Conservation (phyloP, 2,888 invertebrate genomes). For the Anaspis maculata region DNA sequence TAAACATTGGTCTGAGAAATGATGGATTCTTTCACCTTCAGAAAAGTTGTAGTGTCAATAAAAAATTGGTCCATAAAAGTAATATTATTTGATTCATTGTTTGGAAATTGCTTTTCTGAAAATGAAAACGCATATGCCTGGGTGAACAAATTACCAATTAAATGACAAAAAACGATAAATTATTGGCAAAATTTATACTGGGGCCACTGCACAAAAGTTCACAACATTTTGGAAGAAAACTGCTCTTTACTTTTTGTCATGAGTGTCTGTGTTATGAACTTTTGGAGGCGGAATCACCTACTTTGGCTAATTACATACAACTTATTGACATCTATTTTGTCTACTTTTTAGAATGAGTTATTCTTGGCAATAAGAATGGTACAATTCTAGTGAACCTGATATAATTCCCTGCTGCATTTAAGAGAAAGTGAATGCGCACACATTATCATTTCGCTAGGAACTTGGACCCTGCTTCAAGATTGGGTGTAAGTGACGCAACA, state of each 20-base stretch:
- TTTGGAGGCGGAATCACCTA: conserved; percentile 26
- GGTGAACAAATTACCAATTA: too few species aligned
- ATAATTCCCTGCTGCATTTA: conserved; percentile 16
- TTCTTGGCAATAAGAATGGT: conserved; percentile 34
- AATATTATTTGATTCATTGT: conserved; percentile 3
- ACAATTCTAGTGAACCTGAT: conserved; percentile 37
- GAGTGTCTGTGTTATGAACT: conserved; percentile 23
- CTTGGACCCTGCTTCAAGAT: conserved; percentile 35
- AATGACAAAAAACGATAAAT: conserved; percentile 25
- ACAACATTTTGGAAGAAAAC: conserved; percentile 7
- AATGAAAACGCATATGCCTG: conserved; percentile 6
- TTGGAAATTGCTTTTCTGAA: conserved; percentile 16
- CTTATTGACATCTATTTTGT: conserved; percentile 35
- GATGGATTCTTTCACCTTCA: conserved; percentile 11
- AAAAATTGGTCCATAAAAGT: conserved; percentile 19
- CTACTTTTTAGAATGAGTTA: conserved; percentile 36
- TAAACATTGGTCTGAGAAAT: conserved; percentile 25
- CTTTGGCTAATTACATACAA: conserved; percentile 33
- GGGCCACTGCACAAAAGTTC: conserved; percentile 20
- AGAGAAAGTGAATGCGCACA: conserved; percentile 16
- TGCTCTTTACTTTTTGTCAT: conserved; percentile 5
- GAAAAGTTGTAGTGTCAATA: conserved; percentile 15
- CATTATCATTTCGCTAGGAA: conserved; percentile 31
- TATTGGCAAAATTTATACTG: conserved; percentile 39
- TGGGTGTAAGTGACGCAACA: conserved; percentile 25